Evolutionary conservation across 1,140 invertebrate species (phyloP), one percentile per base, ranked within the genome.

Genomic region (Calliopsis andreniformis): DNA sequence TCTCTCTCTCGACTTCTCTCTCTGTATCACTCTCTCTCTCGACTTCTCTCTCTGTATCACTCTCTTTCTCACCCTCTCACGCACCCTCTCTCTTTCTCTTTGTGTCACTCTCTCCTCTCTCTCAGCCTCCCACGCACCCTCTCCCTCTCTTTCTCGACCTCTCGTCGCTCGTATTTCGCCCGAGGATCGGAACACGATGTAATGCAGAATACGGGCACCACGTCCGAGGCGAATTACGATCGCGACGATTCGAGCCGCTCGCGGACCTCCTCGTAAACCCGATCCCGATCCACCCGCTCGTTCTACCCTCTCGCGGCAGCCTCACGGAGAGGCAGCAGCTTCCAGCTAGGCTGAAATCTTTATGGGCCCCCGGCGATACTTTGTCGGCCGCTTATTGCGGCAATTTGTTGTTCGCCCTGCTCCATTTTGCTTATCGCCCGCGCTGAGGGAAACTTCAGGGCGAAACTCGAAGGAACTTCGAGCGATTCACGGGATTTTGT

Each of bases 221-320:
- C 61, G 76, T 72, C 69, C 76, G 45, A 30, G 55, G 49, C 63
- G 79, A 73, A 81, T 81, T 79, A 76, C 79, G 62, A 81, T 68
- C 49, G 69, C 62, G 39, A 49, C 58, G 42, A 45, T 49, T 67
- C 77, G 43, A 61, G 20, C 53, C 76, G 55, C 20, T 12, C 3
- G 12, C 51, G n/a, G n/a, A n/a, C 42, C 39, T 59, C 4, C 16
- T 42, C 43, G 58, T 49, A 59, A 59, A 70, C 28, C 55, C 28
- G 16, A 16, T 20, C n/a, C 16, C 28, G 12, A 32, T 8, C 28
- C 28, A 4, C 16, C 55, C 3, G n/a, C 14, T 49, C 56, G 28
- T 23, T 51, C 23, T 42, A 2, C 6, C 23, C 14, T 20, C 14
- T 30, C 4, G 35, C 1, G 47, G 1, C 64, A 23, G 30, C 68